Conservation (phyloP, 1,140 invertebrate genomes). For the Trichogramma pretiosum region DNA sequence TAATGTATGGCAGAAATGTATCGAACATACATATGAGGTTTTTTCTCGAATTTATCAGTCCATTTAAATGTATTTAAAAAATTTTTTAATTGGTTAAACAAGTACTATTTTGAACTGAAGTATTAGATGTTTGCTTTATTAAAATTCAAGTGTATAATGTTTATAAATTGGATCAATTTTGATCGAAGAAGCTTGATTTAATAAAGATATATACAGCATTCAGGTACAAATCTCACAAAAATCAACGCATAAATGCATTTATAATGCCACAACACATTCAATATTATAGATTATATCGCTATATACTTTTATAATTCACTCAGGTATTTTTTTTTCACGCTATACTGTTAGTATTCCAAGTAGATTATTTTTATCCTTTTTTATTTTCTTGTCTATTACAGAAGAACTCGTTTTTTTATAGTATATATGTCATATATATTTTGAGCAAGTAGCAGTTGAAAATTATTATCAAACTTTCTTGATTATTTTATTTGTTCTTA, state of each 20-base stretch:
- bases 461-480: conserved; percentile 11
- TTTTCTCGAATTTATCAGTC: too few relatives aligned
- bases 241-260: conserved; percentile 13
- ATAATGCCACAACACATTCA: conserved; percentile 11
- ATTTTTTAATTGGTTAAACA: too few relatives aligned
- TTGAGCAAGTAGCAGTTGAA: too few relatives aligned
- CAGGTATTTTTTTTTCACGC: too few relatives aligned
- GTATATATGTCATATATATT: not conserved
- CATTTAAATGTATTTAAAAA: conserved; percentile 8
- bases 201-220: conserved; percentile 17
- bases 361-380: conserved; percentile 5
- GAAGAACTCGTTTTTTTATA: not conserved
- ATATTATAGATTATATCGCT: not conserved
- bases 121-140: too few relatives aligned
- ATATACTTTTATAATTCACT: conserved; percentile 6
- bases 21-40: conserved; percentile 17
- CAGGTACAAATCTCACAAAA: conserved; percentile 19
- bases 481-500: conserved; percentile 16
- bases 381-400: conserved; percentile 6
- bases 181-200: too few relatives aligned
- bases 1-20: conserved; percentile 14
- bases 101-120: too few relatives aligned
- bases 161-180: too few relatives aligned
- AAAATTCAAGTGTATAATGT: too few relatives aligned
- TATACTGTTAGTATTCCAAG: not conserved